Conservation (phyloP, 1,140 invertebrate species). For the Drosophila equinoxialis region DNA sequence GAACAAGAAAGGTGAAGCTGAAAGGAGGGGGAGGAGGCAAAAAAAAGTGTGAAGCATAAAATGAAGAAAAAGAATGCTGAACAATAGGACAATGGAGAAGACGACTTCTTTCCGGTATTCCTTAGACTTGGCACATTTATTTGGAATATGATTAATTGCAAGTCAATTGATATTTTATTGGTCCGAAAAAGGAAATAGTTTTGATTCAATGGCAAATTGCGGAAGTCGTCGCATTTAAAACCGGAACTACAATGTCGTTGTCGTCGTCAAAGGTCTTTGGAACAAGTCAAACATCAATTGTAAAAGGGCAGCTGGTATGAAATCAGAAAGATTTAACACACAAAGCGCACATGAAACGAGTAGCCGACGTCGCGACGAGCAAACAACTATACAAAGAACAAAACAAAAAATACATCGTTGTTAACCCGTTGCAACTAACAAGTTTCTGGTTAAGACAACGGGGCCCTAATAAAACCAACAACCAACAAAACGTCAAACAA, state of each 20-base stretch:
- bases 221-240: constrained; percentile 70
- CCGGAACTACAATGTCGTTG: constrained; percentile 57
- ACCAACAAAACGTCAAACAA: constrained; percentile 20
- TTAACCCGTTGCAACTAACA: constrained; percentile 79
- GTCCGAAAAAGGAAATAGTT: constrained; percentile 42
- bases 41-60: constrained; percentile 67
- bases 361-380: constrained; percentile 63
- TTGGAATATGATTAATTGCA: constrained; percentile 81
- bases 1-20: constrained; percentile 10
- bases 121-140: constrained; percentile 50
- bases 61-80: constrained; percentile 47
- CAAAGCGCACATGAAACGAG: constrained; percentile 47
- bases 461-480: constrained; percentile 71
- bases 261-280: constrained; percentile 47
- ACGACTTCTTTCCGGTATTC: constrained; percentile 67
- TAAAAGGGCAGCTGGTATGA: constrained; percentile 57
- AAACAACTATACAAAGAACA: constrained; percentile 57
- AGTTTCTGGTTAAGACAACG: constrained; percentile 80
- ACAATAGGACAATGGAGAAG: constrained; percentile 61
- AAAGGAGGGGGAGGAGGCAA: constrained; percentile 6
- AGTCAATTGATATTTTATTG: constrained; percentile 83
- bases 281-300: constrained; percentile 58
- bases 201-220: constrained; percentile 39
- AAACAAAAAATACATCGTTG: constrained; percentile 32
- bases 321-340: constrained; percentile 36